Evolutionary conservation across 2,888 invertebrate genomes (phyloP).

Genomic region (Eristalinus sepulchralis): DNA sequence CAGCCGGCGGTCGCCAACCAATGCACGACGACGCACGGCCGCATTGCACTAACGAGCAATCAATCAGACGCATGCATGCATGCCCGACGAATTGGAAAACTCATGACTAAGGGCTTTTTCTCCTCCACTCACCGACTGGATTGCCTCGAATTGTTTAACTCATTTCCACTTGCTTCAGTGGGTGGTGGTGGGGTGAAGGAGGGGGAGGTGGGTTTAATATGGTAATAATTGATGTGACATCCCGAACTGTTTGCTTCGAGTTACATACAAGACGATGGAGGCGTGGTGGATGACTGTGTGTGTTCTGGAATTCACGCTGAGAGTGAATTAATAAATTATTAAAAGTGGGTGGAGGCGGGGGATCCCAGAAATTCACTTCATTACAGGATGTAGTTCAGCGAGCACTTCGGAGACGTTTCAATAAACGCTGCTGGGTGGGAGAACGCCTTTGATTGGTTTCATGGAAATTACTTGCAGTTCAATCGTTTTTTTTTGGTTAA

Average conservation of each 20-base stretch:
- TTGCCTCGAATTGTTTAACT: slow-evolving; percentile 26
- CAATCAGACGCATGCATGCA: slow-evolving; percentile 35
- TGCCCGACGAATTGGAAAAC: slow-evolving; percentile 2
- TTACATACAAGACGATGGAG: background rate
- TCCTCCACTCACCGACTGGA: background rate
- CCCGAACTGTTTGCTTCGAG: slow-evolving; percentile 5
- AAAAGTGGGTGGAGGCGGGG: background rate
- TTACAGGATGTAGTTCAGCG: background rate
- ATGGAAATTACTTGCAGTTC: background rate
- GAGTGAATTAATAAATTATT: background rate
- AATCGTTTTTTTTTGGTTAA: background rate
- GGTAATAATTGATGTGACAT: slow-evolving; percentile 37
- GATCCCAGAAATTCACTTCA: background rate
- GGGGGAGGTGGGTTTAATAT: background rate
- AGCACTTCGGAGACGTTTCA: background rate
- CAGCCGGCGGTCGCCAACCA: background rate
- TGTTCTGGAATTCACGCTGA: background rate
- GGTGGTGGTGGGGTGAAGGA: background rate
- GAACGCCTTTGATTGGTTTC: background rate
- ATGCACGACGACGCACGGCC: background rate
- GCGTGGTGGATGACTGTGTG: background rate
- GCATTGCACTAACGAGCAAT: slow-evolving; percentile 45
- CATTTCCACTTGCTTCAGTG: slow-evolving; percentile 1
- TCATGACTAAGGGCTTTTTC: slow-evolving; percentile 17
- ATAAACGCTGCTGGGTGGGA: background rate